Conservation (phyloP, 2,888 invertebrate species). For the Asteroscopus sphinx region DNA sequence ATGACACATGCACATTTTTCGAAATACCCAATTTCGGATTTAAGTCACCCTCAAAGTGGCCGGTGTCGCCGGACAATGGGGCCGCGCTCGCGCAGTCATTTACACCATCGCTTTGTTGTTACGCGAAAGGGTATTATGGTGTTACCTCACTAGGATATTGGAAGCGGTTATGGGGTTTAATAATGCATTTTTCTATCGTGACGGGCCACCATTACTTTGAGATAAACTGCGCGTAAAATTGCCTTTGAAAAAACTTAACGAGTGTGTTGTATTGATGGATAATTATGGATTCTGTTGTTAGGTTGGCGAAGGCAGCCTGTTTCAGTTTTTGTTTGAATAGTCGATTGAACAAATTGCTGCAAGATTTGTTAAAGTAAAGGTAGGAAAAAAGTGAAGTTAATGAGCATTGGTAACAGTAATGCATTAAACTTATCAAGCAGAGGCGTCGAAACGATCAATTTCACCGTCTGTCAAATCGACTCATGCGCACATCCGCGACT, state of each 20-base stretch:
- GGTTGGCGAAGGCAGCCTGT: slow-evolving; percentile 40
- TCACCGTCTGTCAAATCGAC: slow-evolving; percentile 46
- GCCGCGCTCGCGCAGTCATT: slow-evolving; percentile 73
- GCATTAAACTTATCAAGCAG: slow-evolving; percentile 39
- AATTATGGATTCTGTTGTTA: slow-evolving; percentile 61
- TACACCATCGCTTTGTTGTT: slow-evolving; percentile 80
- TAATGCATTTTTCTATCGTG: slow-evolving; percentile 84
- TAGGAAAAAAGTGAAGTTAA: slow-evolving; percentile 34
- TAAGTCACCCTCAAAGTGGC: slow-evolving; percentile 90
- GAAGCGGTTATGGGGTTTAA: slow-evolving; percentile 82
- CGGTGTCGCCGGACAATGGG: slow-evolving; percentile 83
- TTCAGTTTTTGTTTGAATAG: slow-evolving; percentile 42
- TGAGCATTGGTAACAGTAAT: slow-evolving; percentile 27
- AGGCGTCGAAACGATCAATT: slow-evolving; percentile 47
- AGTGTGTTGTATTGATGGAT: slow-evolving; percentile 68
- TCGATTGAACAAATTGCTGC: slow-evolving; percentile 56
- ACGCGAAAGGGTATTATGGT: slow-evolving; percentile 66
- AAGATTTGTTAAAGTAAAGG: slow-evolving; percentile 49
- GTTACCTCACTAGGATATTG: slow-evolving; percentile 68
- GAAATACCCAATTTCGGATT: slow-evolving; percentile 91
- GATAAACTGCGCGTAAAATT: slow-evolving; percentile 83
- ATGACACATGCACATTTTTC: slow-evolving; percentile 91
- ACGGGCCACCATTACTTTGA: slow-evolving; percentile 73
- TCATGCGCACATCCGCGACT: slow-evolving; percentile 42
- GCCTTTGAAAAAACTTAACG: slow-evolving; percentile 75